Base-by-base conservation (phyloP, 2,113 vertebrate species). In the Entomyzon cyanotis region DNA sequence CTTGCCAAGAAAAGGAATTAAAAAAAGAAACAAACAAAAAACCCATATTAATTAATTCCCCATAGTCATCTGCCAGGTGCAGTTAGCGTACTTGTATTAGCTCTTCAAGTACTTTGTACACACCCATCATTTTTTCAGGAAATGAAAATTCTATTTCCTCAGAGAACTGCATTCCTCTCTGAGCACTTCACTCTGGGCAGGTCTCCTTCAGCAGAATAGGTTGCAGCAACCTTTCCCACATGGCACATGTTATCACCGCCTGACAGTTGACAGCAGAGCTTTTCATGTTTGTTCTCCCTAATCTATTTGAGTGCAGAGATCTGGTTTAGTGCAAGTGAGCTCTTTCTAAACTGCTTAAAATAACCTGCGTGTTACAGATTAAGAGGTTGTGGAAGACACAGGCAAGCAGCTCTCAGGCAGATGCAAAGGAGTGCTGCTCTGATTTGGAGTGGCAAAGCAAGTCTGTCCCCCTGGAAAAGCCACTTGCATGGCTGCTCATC, bases 311-410 rank as follows among this genome's bases (percentile, higher is more conserved):
- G 73, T 56, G 67, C 68, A 75, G 86, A 90, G 86, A 95, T 90
- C 80, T 96, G 80, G 60, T 93, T 84, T 94, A 75, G 83, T 60
- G 86, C 46, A 78, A 90, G 89, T 16, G 76, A 87, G 80, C 84
- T 94, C 83, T 71, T 93, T 69, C 47, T 44, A 90, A 94, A 95
- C 76, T 78, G 52, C 84, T 92, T 67, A 60, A 86, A 94, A 78
- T 84, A 87, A 84, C 83, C 86, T 60, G 47, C 0, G 3, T 69
- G 55, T 35, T 90, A 5, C 60, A 84, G 95, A 90, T 81, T 56
- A 69, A 50, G 92, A 84, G 90, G 83, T 77, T 90, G 25, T 11
- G 49, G 93, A 86, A 28, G 75, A 60, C 75, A 25, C 37, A 76
- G 85, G 15, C 0, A 0, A 93, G 64, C 60, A 47, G 64, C 3